Evolutionary conservation across 2,888 invertebrate species (phyloP), one percentile per base, ranked within the genome.

Genomic region (Tenthredo livida): DNA sequence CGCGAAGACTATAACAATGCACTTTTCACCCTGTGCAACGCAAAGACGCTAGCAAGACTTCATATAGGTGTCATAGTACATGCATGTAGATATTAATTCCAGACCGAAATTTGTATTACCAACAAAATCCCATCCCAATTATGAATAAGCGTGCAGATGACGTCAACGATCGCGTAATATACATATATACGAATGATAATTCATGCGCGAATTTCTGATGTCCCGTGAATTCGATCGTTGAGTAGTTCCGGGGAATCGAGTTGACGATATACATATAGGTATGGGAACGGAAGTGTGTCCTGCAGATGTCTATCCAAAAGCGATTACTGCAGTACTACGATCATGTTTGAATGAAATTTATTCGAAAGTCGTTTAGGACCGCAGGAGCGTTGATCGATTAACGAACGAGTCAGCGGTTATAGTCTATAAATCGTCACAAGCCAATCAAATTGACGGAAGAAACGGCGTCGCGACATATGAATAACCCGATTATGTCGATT

Each of bases 361-460:
- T 67, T 67, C 67, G 67, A 67, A 67, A 67, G 67, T 67, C 67
- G 67, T 67, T 67, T 33, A 33, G 33, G 25, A 5, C 67, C 33
- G 54, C 2, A 2, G 29, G n/a, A n/a, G n/a, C n/a, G 67, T 33
- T 67, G 15, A 6, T 33, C 67, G 10, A 67, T n/a, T n/a, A n/a
- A 29, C 25, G 65, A 21, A 29, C 67, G 33, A 67, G 67, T 67
- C 67, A 6, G 40, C 33, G 43, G 21, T n/a, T n/a, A 43, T 40
- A 72, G 37, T 43, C 72, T 21, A 43, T 72, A 73, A 73, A 73
- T 73, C 72, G 43, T 73, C 77, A 17, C 33, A 54, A 77, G 40
- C 77, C 54, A 77, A 77, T 77, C 54, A 54, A 77, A 33, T 77
- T 54, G 54, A 47, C 77, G 77, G 77, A 77, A 54, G 50, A 77